phyloP scores from a whole-genome alignment of 2,888 invertebrate species.

The Artemia sp. region DNA sequence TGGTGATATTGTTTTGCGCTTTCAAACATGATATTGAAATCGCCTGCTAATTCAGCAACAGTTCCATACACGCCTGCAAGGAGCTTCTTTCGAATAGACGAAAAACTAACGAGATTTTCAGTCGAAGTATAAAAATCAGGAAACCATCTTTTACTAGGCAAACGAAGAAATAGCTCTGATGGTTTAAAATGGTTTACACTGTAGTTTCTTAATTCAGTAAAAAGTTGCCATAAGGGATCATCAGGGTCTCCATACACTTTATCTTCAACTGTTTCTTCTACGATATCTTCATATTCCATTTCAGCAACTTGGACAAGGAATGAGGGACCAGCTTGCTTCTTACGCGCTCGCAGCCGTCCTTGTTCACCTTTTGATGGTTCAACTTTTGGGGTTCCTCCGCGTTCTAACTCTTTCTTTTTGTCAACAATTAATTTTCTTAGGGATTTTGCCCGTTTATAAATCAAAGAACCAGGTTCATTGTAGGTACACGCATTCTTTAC shows the following conservation, averaged over 20 bases:
- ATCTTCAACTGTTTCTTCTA: slow-evolving; percentile 31
- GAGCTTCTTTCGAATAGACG: slow-evolving; percentile 73
- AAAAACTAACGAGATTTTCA: slow-evolving; percentile 80
- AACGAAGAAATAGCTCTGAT: slow-evolving; percentile 77
- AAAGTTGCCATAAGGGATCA: slow-evolving; percentile 76
- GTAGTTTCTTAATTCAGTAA: slow-evolving; percentile 51
- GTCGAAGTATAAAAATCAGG: slow-evolving; percentile 97
- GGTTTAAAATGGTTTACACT: slow-evolving; percentile 47
- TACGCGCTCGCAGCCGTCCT: slow-evolving; percentile 28
- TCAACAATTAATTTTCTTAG: slow-evolving; percentile 53
- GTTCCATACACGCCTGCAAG: slow-evolving; percentile 60
- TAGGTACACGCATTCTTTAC: slow-evolving; percentile 86
- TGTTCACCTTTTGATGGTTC: slow-evolving; percentile 5
- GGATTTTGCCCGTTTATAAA: slow-evolving; percentile 83
- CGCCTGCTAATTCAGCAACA: slow-evolving; percentile 72
- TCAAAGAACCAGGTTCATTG: slow-evolving; percentile 89
- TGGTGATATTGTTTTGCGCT: slow-evolving; percentile 84
- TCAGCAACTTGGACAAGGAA: slow-evolving; percentile 44
- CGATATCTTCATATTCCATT: slow-evolving; percentile 42
- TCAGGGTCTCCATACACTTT: slow-evolving; percentile 37
- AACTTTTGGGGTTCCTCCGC: slow-evolving; percentile 36
- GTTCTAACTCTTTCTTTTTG: slow-evolving; percentile 51
- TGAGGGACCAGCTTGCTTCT: slow-evolving; percentile 36
- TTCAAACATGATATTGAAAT: slow-evolving; percentile 89
- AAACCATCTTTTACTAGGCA: slow-evolving; percentile 76